Evolutionary conservation across 2,797 vertebrate genomes (phyloP).

Genomic region (Danionella dracula): DNA sequence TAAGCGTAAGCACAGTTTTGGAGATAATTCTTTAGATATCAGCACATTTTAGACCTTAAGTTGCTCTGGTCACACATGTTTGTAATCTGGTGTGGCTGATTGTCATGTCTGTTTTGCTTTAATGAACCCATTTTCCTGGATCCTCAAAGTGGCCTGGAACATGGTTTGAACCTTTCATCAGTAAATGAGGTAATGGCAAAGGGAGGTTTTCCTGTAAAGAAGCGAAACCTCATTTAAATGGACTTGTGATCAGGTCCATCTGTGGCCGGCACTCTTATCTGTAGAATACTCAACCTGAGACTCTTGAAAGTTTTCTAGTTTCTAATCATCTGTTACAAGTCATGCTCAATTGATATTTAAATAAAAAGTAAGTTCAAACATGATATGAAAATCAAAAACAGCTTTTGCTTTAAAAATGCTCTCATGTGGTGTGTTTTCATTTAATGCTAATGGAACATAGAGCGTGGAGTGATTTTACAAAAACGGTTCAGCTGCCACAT

Average conservation of each 20-base stretch:
- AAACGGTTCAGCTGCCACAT: no score
- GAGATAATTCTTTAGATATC: background rate
- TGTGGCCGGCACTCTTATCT: conserved; percentile 7
- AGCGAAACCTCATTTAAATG: conserved; percentile 16
- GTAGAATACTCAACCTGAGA: background rate
- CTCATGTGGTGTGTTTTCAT: background rate
- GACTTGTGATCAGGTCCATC: conserved; percentile 3
- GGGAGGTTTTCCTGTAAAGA: conserved; percentile 22
- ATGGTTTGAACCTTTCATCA: conserved; percentile 16
- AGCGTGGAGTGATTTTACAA: no score
- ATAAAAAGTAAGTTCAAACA: no score
- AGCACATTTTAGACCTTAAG: background rate
- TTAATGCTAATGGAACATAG: no score
- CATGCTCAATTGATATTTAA: background rate
- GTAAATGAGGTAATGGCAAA: conserved; percentile 40
- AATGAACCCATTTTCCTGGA: conserved; percentile 41
- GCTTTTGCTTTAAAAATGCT: background rate
- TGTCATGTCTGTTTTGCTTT: conserved; percentile 21
- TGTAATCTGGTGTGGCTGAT: conserved; percentile 40
- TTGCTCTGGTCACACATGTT: conserved; percentile 43
- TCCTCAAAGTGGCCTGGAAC: conserved; percentile 31
- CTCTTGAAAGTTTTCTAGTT: background rate
- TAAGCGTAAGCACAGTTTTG: no score
- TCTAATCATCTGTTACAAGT: background rate
- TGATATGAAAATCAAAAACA: background rate